A percentile compares a stretch with the other conserved stretches of the same genome.
These are phyloP conservation scores for Argyresthia goedartella DNA, from an alignment of 2,888 invertebrate genomes.

Conservation along the genomic window DNA sequence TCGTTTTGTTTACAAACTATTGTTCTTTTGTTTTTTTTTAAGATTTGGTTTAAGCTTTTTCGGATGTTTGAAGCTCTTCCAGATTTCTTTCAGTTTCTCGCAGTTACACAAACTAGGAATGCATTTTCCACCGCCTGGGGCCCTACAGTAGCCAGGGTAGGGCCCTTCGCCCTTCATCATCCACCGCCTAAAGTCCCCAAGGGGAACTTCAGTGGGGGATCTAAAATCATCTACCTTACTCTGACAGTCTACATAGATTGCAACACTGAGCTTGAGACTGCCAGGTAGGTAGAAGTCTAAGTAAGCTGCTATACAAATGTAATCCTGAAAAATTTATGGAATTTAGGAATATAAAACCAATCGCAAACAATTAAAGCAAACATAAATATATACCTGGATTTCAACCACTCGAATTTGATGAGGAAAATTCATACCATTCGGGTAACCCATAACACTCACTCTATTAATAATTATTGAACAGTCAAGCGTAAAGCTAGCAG, in stretches of 20 bases:
- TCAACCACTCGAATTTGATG: too few relatives aligned
- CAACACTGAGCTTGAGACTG: slow-evolving; percentile 27
- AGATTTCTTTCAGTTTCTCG: slow-evolving; percentile 26
- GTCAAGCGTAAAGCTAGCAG: too few relatives aligned
- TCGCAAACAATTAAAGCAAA: too few relatives aligned
- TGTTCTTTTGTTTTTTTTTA: too few relatives aligned
- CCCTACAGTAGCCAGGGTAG: slow-evolving; percentile 52
- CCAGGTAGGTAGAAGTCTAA: slow-evolving; percentile 39
- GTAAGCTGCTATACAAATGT: slow-evolving; percentile 30
- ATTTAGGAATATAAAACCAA: too few relatives aligned
- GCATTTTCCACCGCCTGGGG: slow-evolving; percentile 36
- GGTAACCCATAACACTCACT: too few relatives aligned
- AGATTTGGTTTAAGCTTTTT: too few relatives aligned
- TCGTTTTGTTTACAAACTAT: too few relatives aligned
- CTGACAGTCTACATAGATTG: slow-evolving; percentile 9
- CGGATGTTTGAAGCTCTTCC: too few relatives aligned
- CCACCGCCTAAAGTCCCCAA: slow-evolving; percentile 31
- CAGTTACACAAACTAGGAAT: slow-evolving; percentile 44
- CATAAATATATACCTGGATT: too few relatives aligned
- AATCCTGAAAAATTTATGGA: slow-evolving; percentile 26
- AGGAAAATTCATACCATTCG: too few relatives aligned
- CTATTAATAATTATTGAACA: too few relatives aligned
- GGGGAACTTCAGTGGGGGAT: slow-evolving; percentile 5
- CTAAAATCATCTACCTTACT: not conserved
- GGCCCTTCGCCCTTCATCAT: slow-evolving; percentile 38